Evolutionary conservation across 2,113 vertebrate species (phyloP).

Genomic region (Siphamia tubifer): DNA sequence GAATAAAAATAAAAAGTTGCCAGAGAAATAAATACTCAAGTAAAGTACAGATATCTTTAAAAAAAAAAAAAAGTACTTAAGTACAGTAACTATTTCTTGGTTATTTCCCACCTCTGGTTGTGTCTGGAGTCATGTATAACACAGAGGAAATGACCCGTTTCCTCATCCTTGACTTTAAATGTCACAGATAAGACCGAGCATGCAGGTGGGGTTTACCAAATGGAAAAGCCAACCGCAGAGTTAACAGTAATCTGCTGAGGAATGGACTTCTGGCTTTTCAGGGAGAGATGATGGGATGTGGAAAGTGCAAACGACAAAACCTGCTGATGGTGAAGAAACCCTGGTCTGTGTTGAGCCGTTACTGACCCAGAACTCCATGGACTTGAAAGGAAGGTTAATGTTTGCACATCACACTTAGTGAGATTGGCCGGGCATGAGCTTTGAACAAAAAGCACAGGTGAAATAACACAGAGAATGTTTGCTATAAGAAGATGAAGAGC

Average conservation of each 20-base stretch:
- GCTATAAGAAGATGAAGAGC: background rate
- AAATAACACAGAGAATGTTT: slow-evolving; percentile 31
- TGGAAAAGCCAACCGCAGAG: background rate
- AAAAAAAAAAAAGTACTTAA: too few species aligned
- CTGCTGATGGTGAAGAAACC: slow-evolving; percentile 34
- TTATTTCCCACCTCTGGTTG: background rate
- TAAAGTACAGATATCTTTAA: too few species aligned
- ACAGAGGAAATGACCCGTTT: background rate
- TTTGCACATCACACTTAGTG: slow-evolving; percentile 37
- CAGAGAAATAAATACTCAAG: too few species aligned
- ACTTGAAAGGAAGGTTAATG: slow-evolving; percentile 36
- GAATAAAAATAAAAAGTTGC: too few species aligned
- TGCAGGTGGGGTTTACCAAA: background rate
- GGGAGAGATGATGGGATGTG: background rate
- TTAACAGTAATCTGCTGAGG: background rate
- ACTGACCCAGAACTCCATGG: slow-evolving; percentile 36
- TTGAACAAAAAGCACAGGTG: slow-evolving; percentile 44
- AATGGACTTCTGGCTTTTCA: background rate
- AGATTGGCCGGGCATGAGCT: slow-evolving; percentile 13
- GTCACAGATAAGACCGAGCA: background rate
- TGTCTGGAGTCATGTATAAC: too few species aligned
- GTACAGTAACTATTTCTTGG: too few species aligned
- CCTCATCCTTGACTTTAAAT: background rate
- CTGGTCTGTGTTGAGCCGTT: background rate
- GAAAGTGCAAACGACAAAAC: slow-evolving; percentile 18